phyloP scores from a whole-genome alignment of 2,888 invertebrate species.

The Gerris lacustris region DNA sequence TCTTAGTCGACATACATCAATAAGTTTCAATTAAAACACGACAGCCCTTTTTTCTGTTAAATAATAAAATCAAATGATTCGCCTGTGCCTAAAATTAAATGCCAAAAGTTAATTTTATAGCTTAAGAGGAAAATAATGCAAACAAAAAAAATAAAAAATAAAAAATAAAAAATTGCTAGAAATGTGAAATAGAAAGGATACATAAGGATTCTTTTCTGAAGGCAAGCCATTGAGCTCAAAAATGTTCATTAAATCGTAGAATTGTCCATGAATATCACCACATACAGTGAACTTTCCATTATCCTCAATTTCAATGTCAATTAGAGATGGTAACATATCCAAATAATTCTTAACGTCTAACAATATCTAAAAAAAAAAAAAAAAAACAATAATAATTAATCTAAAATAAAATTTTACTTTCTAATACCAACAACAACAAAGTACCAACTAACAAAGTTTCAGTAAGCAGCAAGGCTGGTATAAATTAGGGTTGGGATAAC shows the following conservation, averaged over 20 bases:
- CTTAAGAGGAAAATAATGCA: too few species aligned
- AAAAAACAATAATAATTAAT: not conserved
- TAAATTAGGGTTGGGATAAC: too few species aligned
- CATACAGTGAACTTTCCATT: constrained; percentile 92
- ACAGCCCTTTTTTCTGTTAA: too few species aligned
- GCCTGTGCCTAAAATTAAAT: too few species aligned
- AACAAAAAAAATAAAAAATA: too few species aligned
- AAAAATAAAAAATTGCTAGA: too few species aligned
- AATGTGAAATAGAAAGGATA: constrained; percentile 7
- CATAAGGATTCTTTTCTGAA: constrained; percentile 87
- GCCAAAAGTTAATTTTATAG: too few species aligned
- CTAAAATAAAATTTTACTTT: not conserved
- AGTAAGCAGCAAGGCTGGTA: too few species aligned
- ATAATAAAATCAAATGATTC: too few species aligned
- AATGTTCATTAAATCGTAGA: constrained; percentile 94
- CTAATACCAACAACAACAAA: constrained; percentile 8
- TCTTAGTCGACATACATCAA: too few species aligned
- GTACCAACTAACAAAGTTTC: too few species aligned
- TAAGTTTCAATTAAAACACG: too few species aligned
- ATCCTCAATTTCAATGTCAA: constrained; percentile 77
- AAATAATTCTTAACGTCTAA: constrained; percentile 78
- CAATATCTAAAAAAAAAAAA: constrained; percentile 59
- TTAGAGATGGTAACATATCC: constrained; percentile 69
- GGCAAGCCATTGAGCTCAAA: constrained; percentile 95
- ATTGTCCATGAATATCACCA: constrained; percentile 98